Conservation (phyloP, 2,113 vertebrate genomes). For the Prionailurus viverrinus region DNA sequence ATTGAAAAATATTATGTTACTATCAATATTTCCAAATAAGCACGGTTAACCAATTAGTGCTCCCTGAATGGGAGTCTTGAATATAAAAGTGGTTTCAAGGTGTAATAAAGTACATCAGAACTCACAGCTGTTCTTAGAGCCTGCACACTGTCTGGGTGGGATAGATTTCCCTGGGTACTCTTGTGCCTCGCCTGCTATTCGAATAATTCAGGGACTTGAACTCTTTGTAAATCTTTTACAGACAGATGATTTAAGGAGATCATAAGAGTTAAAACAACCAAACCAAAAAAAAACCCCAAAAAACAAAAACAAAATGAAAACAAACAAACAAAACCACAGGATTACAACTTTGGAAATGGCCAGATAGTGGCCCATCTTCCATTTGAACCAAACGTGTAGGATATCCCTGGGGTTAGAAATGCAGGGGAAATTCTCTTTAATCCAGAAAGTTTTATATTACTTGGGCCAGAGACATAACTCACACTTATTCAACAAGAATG, state of each 20-base stretch:
- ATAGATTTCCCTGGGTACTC: slow-evolving; percentile 66
- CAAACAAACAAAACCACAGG: no score
- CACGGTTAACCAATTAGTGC: background rate
- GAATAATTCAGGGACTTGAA: slow-evolving; percentile 68
- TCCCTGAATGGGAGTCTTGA: slow-evolving; percentile 19
- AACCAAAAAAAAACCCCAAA: no score
- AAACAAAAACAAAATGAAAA: background rate
- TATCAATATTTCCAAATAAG: slow-evolving; percentile 34
- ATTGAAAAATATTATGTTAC: slow-evolving; percentile 2
- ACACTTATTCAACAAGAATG: background rate
- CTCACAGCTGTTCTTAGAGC: background rate
- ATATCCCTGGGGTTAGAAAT: background rate
- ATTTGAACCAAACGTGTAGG: background rate
- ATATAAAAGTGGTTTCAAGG: slow-evolving; percentile 34
- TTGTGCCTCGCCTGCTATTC: slow-evolving; percentile 46
- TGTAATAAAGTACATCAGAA: slow-evolving; percentile 29
- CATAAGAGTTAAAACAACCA: background rate
- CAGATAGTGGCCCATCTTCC: fast-evolving
- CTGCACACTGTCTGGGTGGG: background rate
- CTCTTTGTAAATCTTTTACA: slow-evolving; percentile 62
- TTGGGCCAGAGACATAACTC: background rate
- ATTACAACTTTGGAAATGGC: background rate
- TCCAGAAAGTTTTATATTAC: background rate
- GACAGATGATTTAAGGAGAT: slow-evolving; percentile 56
- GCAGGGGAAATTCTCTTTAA: background rate